phyloP scores from a whole-genome alignment of 2,888 invertebrate genomes.

The Temnothorax rugatulus region DNA sequence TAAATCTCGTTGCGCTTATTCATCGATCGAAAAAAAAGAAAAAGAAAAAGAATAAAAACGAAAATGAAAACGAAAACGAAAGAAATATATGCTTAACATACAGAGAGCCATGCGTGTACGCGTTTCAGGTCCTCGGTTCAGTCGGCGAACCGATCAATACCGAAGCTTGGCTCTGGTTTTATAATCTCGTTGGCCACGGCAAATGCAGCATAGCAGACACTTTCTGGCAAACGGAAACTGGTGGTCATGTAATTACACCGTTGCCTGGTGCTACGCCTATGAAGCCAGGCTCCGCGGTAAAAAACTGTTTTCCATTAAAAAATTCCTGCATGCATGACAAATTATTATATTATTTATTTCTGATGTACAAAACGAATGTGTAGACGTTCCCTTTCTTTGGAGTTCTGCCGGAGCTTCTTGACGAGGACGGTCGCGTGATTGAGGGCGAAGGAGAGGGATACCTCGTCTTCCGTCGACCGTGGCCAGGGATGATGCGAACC shows the following conservation, averaged over 20 bases:
- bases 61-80: too few relatives aligned
- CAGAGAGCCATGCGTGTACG: constrained; percentile 50
- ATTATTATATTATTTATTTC: background rate
- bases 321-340: background rate
- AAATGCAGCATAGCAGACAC: constrained; percentile 98
- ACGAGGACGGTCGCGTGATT: constrained; percentile 94
- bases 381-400: constrained; percentile 99
- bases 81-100: background rate
- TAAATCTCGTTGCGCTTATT: constrained; percentile 59
- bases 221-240: constrained; percentile 99
- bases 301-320: constrained; percentile 75
- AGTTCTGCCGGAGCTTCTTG: constrained; percentile 94
- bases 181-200: constrained; percentile 92
- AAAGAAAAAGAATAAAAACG: background rate
- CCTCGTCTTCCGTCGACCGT: constrained; percentile 96
- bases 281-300: constrained; percentile 99
- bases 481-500: constrained; percentile 99
- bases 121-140: constrained; percentile 93
- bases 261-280: constrained; percentile 98
- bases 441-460: constrained; percentile 97
- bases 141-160: constrained; percentile 99
- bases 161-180: constrained; percentile 99
- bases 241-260: constrained; percentile 98
- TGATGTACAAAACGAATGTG: constrained; percentile 63
- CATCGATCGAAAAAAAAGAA: background rate